Evolutionary conservation across 1,140 invertebrate genomes (phyloP).

Genomic region (Lucilia sericata): DNA sequence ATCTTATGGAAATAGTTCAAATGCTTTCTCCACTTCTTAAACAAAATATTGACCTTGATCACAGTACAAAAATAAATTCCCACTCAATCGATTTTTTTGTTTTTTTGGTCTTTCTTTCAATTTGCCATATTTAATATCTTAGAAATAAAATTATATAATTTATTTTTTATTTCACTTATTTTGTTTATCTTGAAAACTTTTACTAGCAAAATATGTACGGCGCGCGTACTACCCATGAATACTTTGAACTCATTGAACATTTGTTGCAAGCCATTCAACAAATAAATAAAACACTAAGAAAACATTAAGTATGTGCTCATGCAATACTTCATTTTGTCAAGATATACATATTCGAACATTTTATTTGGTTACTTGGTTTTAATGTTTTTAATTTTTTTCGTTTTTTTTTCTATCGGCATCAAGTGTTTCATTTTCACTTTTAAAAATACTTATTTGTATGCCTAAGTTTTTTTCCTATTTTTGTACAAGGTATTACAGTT

Average conservation of each 20-base stretch:
- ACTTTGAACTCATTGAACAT: constrained; percentile 26
- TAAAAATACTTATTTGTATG: neutral
- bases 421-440: constrained; percentile 38
- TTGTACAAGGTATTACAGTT: neutral
- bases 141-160: constrained; percentile 27
- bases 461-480: neutral
- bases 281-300: neutral
- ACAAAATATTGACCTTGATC: constrained; percentile 5
- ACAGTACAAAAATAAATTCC: neutral
- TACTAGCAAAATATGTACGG: neutral
- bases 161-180: neutral
- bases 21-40: neutral
- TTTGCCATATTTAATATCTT: constrained; percentile 6
- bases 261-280: constrained; percentile 20
- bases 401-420: constrained; percentile 19
- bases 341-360: neutral
- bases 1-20: constrained; percentile 11
- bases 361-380: neutral
- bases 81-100: neutral
- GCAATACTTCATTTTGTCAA: constrained; percentile 29
- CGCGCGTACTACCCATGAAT: neutral
- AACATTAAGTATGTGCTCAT: constrained; percentile 23
- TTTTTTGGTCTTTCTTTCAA: no score
- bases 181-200: neutral
- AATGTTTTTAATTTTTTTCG: constrained; percentile 22